phyloP scores from a whole-genome alignment of 1,140 invertebrate species.

The Eubasilissa regina region DNA sequence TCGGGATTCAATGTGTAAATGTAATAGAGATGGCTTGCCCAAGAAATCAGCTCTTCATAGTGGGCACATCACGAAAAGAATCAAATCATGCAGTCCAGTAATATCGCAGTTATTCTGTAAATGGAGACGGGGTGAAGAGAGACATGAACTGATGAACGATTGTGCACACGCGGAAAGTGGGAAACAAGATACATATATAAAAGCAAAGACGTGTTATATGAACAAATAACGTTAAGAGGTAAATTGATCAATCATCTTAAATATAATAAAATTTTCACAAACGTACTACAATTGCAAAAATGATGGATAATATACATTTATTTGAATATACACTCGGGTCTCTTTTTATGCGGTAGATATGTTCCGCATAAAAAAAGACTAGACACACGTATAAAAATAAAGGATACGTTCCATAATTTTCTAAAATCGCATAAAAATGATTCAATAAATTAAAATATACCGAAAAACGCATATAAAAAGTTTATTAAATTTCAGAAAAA shows the following conservation, averaged over 20 bases:
- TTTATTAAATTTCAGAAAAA: no score
- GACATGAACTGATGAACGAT: not conserved
- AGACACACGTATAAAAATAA: no score
- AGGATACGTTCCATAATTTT: no score
- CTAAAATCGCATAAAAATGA: not conserved
- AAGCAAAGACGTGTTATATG: conserved; percentile 25
- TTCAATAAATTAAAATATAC: conserved; percentile 8
- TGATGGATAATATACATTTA: no score
- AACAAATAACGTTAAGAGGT: conserved; percentile 28
- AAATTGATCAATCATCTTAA: conserved; percentile 25
- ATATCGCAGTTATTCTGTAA: not conserved
- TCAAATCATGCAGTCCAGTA: no score
- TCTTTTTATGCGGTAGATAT: no score
- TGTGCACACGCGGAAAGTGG: not conserved
- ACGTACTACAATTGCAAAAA: not conserved
- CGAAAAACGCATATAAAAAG: conserved; percentile 1
- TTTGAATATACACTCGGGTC: no score
- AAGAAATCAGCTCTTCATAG: no score
- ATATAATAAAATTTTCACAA: conserved; percentile 1
- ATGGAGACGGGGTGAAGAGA: not conserved
- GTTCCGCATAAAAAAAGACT: no score
- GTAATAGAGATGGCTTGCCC: no score
- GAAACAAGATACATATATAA: not conserved
- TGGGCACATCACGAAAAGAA: no score
- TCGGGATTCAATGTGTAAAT: no score